Evolutionary conservation across 2,888 invertebrate genomes (phyloP).

Genomic region (Drosophila nr. perissopoda): DNA sequence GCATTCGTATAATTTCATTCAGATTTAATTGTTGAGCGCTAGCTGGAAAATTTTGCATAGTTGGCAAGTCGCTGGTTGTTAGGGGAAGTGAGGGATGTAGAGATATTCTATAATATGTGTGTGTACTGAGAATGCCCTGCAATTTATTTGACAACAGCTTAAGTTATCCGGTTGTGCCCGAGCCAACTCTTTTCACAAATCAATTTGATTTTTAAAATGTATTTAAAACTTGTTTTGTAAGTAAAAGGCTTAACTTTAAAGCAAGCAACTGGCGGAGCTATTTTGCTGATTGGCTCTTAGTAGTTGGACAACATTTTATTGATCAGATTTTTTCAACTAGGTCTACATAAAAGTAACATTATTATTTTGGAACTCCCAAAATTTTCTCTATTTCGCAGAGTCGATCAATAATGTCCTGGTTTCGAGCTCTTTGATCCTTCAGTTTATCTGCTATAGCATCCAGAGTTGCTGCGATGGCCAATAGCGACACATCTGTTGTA

Average conservation of each 20-base stretch:
- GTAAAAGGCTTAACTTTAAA: neutral
- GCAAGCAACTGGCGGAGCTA: neutral
- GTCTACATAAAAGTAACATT: neutral
- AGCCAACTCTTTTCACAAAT: neutral
- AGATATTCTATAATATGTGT: constrained; percentile 25
- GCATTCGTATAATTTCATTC: constrained; percentile 46
- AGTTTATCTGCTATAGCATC: constrained; percentile 65
- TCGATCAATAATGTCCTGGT: constrained; percentile 67
- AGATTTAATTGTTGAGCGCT: constrained; percentile 50
- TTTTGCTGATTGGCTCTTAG: neutral
- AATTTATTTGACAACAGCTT: constrained; percentile 49
- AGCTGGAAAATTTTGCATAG: constrained; percentile 43
- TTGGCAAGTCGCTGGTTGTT: constrained; percentile 34
- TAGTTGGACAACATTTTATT: constrained; percentile 25
- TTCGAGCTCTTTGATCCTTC: constrained; percentile 60
- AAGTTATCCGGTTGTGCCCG: neutral
- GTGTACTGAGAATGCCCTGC: constrained; percentile 18
- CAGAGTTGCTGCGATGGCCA: constrained; percentile 68
- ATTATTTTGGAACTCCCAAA: constrained; percentile 41
- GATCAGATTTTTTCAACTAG: neutral
- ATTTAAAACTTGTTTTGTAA: neutral
- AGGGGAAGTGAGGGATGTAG: neutral
- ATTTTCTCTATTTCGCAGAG: constrained; percentile 71
- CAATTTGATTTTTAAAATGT: neutral
- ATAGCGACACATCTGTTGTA: constrained; percentile 62